Conservation (phyloP, 1,140 invertebrate genomes). For the Eufriesea mexicana region DNA sequence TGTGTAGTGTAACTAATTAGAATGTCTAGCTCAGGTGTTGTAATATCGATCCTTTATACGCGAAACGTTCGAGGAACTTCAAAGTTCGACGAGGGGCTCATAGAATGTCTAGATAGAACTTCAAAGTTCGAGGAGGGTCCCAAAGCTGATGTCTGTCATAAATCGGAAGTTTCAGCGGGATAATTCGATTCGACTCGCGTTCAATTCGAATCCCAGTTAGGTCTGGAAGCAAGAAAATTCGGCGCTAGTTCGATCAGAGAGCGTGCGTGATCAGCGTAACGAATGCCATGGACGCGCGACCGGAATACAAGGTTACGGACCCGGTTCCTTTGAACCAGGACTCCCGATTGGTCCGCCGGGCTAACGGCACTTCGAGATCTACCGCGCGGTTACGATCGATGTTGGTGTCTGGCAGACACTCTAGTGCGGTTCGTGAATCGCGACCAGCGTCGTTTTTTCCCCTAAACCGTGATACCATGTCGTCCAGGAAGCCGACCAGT, state of each 20-base stretch:
- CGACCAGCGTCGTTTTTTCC: constrained; percentile 16
- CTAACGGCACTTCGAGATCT: constrained; percentile 73
- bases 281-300: constrained; percentile 50
- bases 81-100: not conserved
- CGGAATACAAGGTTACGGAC: constrained; percentile 59
- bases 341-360: constrained; percentile 65
- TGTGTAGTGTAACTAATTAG: no score
- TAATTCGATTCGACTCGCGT: no score
- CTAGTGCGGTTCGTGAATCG: constrained; percentile 49
- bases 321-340: constrained; percentile 53
- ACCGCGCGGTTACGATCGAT: constrained; percentile 46
- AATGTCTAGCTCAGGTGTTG: not conserved
- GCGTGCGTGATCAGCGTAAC: constrained; percentile 22
- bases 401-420: constrained; percentile 36
- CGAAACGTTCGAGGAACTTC: not conserved
- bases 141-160: no score
- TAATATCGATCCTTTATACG: not conserved
- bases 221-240: no score
- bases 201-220: no score
- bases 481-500: constrained; percentile 8
- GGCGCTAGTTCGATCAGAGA: constrained; percentile 1
- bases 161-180: no score
- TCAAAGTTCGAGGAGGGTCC: not conserved
- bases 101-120: no score
- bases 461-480: constrained; percentile 30